These are phyloP conservation scores for Acanthis flammea DNA, from an alignment of 2,797 vertebrate genomes.

Conservation along the genomic window DNA sequence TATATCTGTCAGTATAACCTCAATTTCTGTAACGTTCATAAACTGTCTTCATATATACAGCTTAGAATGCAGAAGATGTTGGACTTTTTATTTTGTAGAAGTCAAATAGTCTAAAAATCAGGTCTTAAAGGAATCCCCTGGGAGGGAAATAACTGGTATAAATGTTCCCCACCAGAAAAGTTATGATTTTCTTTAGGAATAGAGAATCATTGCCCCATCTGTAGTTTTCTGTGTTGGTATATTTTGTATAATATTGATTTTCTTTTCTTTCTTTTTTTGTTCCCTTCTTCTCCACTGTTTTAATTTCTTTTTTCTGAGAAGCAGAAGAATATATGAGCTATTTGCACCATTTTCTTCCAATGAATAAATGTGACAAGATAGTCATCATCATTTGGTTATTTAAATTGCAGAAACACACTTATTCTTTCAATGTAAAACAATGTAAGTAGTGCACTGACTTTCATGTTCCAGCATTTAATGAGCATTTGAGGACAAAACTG, in stretches of 20 bases:
- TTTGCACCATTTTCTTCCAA: neutral
- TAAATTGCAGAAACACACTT: neutral
- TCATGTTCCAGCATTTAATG: neutral
- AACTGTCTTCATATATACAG: neutral
- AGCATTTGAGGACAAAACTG: neutral
- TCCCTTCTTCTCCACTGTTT: accelerated
- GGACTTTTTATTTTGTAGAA: neutral
- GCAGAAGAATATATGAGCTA: neutral
- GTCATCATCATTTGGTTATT: neutral
- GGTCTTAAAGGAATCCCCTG: neutral
- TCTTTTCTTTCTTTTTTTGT: neutral
- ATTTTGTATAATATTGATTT: neutral
- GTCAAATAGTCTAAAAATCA: neutral
- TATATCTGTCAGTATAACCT: neutral
- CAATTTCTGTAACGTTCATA: accelerated
- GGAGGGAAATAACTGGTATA: neutral
- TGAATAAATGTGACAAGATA: neutral
- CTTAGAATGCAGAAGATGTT: neutral
- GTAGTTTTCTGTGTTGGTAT: neutral
- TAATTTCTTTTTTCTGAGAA: neutral
- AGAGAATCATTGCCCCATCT: neutral
- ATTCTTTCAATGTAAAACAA: neutral
- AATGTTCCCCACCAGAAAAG: neutral
- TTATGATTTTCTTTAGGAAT: neutral
- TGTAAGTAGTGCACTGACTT: neutral